Evolutionary conservation across 2,888 invertebrate species (phyloP).

Genomic region (Spodoptera littoralis): DNA sequence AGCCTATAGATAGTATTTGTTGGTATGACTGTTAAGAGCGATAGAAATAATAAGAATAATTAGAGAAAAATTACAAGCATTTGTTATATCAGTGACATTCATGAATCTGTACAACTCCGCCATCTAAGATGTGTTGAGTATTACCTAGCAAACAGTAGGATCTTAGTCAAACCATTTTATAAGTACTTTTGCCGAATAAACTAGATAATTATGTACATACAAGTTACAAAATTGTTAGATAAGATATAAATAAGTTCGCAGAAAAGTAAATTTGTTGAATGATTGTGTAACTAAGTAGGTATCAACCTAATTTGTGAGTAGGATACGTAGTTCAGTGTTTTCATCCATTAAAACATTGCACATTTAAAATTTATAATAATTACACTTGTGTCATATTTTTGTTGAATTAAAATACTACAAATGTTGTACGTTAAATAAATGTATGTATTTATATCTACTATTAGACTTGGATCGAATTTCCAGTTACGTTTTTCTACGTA

Average conservation of each 20-base stretch:
- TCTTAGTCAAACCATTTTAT: constrained; percentile 5
- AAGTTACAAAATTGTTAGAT: constrained; percentile 30
- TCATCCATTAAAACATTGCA: constrained; percentile 38
- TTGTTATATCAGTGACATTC: constrained; percentile 29
- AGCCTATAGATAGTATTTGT: constrained; percentile 23
- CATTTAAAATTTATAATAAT: constrained; percentile 25
- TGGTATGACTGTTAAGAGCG: too few relatives aligned
- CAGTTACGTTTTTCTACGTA: constrained; percentile 37
- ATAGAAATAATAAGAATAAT: too few relatives aligned
- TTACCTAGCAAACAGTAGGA: constrained; percentile 12
- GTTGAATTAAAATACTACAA: constrained; percentile 29
- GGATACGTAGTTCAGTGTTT: constrained; percentile 39
- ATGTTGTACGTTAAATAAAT: constrained; percentile 27
- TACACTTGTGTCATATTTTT: constrained; percentile 37
- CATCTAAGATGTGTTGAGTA: constrained; percentile 32
- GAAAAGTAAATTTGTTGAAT: constrained; percentile 33
- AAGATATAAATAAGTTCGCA: constrained; percentile 25
- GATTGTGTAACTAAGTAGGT: constrained; percentile 28
- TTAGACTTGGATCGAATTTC: constrained; percentile 43
- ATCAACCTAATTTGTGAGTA: constrained; percentile 9
- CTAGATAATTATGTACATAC: constrained; percentile 17
- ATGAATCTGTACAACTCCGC: constrained; percentile 14
- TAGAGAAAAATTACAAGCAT: constrained; percentile 28
- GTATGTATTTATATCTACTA: constrained; percentile 18
- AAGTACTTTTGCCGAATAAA: constrained; percentile 14